These are phyloP conservation scores for Betta splendens DNA, from an alignment of 2,797 vertebrate species.

Conservation along the genomic window DNA sequence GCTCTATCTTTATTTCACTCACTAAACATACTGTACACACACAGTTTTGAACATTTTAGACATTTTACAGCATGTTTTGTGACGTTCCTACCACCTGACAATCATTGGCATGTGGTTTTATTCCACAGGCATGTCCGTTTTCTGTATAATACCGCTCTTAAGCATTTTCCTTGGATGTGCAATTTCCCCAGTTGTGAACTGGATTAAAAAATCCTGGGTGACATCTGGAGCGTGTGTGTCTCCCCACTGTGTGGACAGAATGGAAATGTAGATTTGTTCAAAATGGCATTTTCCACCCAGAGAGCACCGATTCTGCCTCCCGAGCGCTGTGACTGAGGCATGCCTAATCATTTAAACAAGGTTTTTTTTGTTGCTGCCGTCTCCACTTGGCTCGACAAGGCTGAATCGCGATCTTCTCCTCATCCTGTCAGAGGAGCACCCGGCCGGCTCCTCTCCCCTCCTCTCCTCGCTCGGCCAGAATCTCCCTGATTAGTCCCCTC, in stretches of 20 bases:
- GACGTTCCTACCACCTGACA: constrained; percentile 5
- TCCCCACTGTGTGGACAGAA: constrained; percentile 20
- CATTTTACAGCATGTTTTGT: not conserved
- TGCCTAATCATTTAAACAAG: constrained; percentile 68
- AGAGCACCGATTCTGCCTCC: constrained; percentile 52
- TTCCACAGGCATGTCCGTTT: not conserved
- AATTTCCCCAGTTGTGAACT: constrained; percentile 25
- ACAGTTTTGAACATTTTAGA: not conserved
- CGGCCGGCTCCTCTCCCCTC: constrained; percentile 29
- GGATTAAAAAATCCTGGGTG: constrained; percentile 23
- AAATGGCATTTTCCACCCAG: constrained; percentile 45
- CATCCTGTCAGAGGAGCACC: constrained; percentile 22
- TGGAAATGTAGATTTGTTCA: constrained; percentile 48
- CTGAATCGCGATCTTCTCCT: constrained; percentile 48
- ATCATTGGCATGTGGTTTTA: not conserved
- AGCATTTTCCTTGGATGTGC: constrained; percentile 1
- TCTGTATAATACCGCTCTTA: not conserved
- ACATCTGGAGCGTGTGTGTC: constrained; percentile 9
- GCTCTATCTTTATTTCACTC: constrained; percentile 23
- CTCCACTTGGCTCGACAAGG: constrained; percentile 52
- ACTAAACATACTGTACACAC: not conserved
- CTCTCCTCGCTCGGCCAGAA: constrained; percentile 25
- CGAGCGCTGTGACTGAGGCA: constrained; percentile 64
- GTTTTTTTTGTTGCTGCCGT: constrained; percentile 64
- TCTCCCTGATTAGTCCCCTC: constrained; percentile 59